A percentile compares a stretch with the other conserved stretches of the same genome.
Conservation (phyloP, 2,113 vertebrate species). For the Xiphophorus maculatus region DNA sequence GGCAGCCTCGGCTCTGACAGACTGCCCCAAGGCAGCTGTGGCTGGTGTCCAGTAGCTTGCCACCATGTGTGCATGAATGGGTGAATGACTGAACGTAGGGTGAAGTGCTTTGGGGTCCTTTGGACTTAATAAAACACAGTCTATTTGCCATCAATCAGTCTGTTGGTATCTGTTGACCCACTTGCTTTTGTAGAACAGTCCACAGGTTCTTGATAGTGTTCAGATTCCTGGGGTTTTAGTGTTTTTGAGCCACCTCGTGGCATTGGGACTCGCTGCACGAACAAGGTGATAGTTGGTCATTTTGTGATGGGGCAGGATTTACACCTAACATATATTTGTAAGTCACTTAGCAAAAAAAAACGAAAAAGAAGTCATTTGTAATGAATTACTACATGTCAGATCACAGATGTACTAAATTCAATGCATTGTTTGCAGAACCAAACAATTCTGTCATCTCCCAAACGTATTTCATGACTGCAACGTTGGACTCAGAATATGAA, state of each 20-base stretch:
- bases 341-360: background rate
- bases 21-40: too few species aligned
- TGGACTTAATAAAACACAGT: too few species aligned
- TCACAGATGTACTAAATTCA: background rate
- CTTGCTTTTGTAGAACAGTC: background rate
- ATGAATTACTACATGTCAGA: too few species aligned
- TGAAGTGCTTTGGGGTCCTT: too few species aligned
- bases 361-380: background rate
- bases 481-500: background rate
- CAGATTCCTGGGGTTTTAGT: background rate
- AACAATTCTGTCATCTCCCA: background rate
- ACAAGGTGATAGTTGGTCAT: background rate
- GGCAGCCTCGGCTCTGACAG: too few species aligned
- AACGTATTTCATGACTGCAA: background rate
- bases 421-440: background rate
- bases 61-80: too few species aligned
- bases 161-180: background rate
- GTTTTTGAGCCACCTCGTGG: too few species aligned
- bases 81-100: too few species aligned
- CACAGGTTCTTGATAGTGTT: background rate
- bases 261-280: background rate
- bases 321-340: background rate
- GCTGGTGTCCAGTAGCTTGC: too few species aligned
- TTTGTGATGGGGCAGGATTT: background rate
- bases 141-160: background rate